These are phyloP conservation scores for Phymanthus crucifer DNA, from an alignment of 92 coral and sea anemone genomes.

Conservation along the genomic window DNA sequence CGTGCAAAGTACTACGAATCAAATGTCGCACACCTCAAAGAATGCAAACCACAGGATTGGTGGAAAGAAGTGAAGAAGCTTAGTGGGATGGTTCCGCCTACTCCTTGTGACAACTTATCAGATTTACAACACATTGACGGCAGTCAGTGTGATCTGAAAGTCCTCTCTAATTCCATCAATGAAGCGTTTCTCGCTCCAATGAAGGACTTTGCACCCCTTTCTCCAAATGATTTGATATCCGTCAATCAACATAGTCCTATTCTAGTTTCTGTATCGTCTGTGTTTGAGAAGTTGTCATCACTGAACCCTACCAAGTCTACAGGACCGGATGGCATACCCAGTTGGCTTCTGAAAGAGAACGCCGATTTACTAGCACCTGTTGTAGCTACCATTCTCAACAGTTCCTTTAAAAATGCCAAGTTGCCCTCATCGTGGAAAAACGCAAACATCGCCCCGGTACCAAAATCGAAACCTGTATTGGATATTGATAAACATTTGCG, in stretches of 20 bases:
- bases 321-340: too few relatives aligned
- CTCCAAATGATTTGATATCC: neutral
- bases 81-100: conserved; percentile 40
- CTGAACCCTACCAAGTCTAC: too few relatives aligned
- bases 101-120: conserved; percentile 31
- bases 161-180: conserved; percentile 37
- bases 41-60: conserved; percentile 40
- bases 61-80: conserved; percentile 54
- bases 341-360: too few relatives aligned
- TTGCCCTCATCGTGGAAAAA: too few relatives aligned
- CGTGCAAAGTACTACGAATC: conserved; percentile 49
- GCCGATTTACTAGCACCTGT: too few relatives aligned
- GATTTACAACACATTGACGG: conserved; percentile 25
- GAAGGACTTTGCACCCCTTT: conserved; percentile 38
- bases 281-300: too few relatives aligned
- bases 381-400: too few relatives aligned
- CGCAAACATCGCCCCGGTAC: too few relatives aligned
- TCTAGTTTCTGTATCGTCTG: conserved; percentile 10
- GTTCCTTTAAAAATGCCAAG: too few relatives aligned
- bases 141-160: neutral
- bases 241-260: too few relatives aligned
- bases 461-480: too few relatives aligned
- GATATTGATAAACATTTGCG: too few relatives aligned
- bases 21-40: conserved; percentile 41
- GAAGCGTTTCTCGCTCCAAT: conserved; percentile 44